Evolutionary conservation across 2,113 vertebrate species (phyloP).

Genomic region (Fukomys damarensis): DNA sequence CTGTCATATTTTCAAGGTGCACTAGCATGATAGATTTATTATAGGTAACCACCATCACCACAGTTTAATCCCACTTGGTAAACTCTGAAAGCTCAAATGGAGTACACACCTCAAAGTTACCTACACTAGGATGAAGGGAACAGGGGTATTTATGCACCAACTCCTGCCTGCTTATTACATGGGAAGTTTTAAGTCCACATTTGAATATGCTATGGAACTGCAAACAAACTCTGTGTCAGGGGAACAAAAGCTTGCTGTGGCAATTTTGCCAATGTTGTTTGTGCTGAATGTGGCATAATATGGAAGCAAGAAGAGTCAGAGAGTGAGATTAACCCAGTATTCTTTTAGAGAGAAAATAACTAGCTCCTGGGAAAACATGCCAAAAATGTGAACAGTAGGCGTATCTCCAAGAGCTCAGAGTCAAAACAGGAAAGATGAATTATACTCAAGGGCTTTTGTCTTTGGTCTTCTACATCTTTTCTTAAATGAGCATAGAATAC

Average conservation of each 20-base stretch:
- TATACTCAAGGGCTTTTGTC: rapidly evolving
- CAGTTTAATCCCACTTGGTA: background rate
- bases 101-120: rapidly evolving
- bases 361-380: background rate
- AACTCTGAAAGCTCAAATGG: background rate
- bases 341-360: background rate
- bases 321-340: background rate
- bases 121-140: rapidly evolving
- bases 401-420: background rate
- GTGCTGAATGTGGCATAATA: too few species aligned
- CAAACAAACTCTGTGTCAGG: background rate
- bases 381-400: background rate
- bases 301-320: background rate
- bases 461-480: background rate
- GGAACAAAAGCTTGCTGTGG: background rate
- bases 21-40: background rate
- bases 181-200: background rate
- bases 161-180: rapidly evolving
- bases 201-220: background rate
- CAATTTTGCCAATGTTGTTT: background rate
- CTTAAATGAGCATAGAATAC: background rate
- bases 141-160: background rate
- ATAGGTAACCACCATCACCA: too few species aligned
- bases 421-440: background rate
- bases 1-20: background rate